phyloP scores from a whole-genome alignment of 2,888 invertebrate genomes.

The Erpobdella octoculata region DNA sequence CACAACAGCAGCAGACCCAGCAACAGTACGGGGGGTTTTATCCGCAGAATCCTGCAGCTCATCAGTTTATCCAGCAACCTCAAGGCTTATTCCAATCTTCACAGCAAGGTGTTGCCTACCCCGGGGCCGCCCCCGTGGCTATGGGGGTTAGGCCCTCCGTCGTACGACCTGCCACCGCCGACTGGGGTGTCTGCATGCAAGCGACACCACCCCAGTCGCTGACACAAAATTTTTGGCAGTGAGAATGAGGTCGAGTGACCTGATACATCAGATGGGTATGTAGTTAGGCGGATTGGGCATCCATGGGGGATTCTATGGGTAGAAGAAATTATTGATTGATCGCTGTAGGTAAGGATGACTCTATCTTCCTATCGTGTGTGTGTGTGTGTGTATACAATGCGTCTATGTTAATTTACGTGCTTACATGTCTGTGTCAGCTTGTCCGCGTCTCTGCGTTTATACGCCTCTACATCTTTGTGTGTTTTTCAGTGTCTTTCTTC shows the following conservation, averaged over 20 bases:
- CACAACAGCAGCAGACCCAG: conserved; percentile 20
- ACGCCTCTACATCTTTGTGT: too few species aligned
- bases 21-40: conserved; percentile 5
- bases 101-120: neutral
- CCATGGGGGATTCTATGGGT: neutral
- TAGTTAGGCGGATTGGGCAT: neutral
- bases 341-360: too few species aligned
- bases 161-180: conserved; percentile 1
- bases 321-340: too few species aligned
- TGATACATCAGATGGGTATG: too few species aligned
- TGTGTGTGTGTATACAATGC: too few species aligned
- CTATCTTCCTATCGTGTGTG: too few species aligned
- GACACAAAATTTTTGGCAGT: conserved; percentile 17
- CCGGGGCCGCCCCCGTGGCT: neutral
- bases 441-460: too few species aligned
- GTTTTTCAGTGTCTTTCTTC: too few species aligned
- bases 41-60: conserved; percentile 24
- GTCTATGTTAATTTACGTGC: too few species aligned
- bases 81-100: neutral
- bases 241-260: neutral
- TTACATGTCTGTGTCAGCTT: too few species aligned
- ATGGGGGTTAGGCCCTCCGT: neutral
- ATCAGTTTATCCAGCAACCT: neutral
- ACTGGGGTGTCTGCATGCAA: neutral
- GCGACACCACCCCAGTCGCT: neutral